phyloP scores from a whole-genome alignment of 2,113 vertebrate genomes.

The Mustela nigripes region DNA sequence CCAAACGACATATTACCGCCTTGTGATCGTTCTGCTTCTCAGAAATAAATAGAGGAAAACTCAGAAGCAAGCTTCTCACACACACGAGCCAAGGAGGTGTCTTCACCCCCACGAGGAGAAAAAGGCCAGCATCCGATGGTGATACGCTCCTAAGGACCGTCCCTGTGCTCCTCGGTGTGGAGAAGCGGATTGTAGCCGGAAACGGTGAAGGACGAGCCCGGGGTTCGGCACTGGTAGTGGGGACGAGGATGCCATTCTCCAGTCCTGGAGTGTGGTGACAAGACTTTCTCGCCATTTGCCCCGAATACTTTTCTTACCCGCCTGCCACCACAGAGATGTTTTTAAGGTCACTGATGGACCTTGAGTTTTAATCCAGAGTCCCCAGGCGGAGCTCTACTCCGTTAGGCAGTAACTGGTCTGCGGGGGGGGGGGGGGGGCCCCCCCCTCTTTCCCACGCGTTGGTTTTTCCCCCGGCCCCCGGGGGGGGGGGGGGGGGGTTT shows the following conservation, averaged over 20 bases:
- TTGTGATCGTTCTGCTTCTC: conserved; percentile 8
- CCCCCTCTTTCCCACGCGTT: too few species aligned
- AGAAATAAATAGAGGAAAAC: background rate
- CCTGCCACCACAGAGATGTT: background rate
- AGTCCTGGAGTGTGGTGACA: accelerated
- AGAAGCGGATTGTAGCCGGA: background rate
- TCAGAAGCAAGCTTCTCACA: background rate
- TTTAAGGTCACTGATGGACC: background rate
- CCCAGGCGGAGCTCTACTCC: background rate
- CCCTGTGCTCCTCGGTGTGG: accelerated
- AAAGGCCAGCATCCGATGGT: accelerated
- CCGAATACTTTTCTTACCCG: background rate
- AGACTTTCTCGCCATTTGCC: background rate
- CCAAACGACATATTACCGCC: background rate
- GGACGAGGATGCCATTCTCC: conserved; percentile 37
- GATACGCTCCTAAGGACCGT: accelerated
- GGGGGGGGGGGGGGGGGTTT: too few species aligned
- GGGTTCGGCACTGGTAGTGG: background rate
- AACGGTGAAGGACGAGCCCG: background rate
- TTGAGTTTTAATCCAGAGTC: background rate
- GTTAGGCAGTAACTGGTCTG: accelerated
- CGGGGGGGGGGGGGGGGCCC: too few species aligned
- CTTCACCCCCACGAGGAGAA: background rate
- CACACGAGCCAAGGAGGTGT: background rate
- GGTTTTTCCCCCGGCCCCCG: too few species aligned